These are phyloP conservation scores for Drosophila subquinaria DNA, from an alignment of 2,888 invertebrate species.

Conservation along the genomic window DNA sequence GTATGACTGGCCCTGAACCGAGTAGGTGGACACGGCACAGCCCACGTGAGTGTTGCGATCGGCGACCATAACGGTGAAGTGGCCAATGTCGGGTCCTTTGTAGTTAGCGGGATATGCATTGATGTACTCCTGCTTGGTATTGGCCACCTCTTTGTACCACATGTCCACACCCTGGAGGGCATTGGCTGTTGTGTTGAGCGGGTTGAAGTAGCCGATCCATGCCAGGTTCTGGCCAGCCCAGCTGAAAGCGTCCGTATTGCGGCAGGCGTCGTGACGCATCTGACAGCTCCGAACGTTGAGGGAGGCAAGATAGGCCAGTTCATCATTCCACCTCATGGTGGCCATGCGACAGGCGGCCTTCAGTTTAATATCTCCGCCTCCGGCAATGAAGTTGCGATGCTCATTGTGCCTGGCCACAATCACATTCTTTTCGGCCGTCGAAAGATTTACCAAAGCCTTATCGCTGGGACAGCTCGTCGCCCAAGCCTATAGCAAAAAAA, in stretches of 20 bases:
- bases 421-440: constrained; percentile 27
- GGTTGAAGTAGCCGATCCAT: constrained; percentile 46
- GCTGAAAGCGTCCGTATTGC: constrained; percentile 66
- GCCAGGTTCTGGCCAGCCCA: constrained; percentile 80
- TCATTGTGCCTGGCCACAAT: constrained; percentile 59
- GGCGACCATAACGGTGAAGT: constrained; percentile 78
- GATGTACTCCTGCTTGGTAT: constrained; percentile 50
- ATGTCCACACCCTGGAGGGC: constrained; percentile 42
- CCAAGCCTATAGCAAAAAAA: constrained; percentile 46
- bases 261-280: constrained; percentile 74
- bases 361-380: constrained; percentile 44
- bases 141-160: constrained; percentile 73
- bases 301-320: constrained; percentile 72
- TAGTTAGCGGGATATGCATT: constrained; percentile 61
- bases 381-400: constrained; percentile 65
- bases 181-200: constrained; percentile 7
- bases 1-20: constrained; percentile 36
- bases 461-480: constrained; percentile 51
- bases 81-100: constrained; percentile 64
- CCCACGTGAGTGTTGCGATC: constrained; percentile 75
- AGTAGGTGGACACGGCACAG: constrained; percentile 66
- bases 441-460: constrained; percentile 28
- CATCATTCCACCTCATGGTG: constrained; percentile 72
- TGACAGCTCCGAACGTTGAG: constrained; percentile 71
- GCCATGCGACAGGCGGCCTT: constrained; percentile 75